phyloP scores from a whole-genome alignment of 64 coral and sea anemone species.

The Cladopsammia gracilis region DNA sequence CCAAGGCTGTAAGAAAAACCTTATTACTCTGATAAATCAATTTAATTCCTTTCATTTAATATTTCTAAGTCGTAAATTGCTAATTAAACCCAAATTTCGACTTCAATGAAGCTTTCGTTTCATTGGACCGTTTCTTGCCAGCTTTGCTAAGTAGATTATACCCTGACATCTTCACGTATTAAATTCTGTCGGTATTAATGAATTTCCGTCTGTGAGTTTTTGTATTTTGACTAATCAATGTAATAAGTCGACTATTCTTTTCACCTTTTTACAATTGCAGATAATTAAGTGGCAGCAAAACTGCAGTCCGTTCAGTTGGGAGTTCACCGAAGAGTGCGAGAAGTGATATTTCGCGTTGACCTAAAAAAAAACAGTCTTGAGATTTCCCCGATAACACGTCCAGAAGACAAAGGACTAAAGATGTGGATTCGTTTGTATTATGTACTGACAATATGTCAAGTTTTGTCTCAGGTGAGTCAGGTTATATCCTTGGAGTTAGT shows the following conservation, averaged over 20 bases:
- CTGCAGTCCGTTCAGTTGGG: background rate
- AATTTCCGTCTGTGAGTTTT: conserved; percentile 32
- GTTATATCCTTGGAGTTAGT: too few species aligned
- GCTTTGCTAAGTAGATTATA: background rate
- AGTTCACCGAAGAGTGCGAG: background rate
- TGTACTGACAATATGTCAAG: background rate
- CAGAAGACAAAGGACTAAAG: background rate
- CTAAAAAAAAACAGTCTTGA: background rate
- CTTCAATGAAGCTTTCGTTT: background rate
- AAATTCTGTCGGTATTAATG: conserved; percentile 17
- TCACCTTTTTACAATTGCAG: conserved; percentile 33
- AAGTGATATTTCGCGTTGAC: background rate
- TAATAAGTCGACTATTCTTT: conserved; percentile 27
- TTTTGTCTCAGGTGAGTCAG: background rate
- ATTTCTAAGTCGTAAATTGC: background rate
- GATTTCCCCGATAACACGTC: background rate
- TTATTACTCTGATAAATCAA: conserved; percentile 27
- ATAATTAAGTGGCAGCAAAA: conserved; percentile 15
- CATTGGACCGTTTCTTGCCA: background rate
- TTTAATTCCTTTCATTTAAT: conserved; percentile 11
- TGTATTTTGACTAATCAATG: conserved; percentile 26
- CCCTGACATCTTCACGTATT: background rate
- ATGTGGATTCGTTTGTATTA: background rate
- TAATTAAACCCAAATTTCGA: conserved; percentile 17
- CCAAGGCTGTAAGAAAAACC: background rate